Percentiles rank a stretch among this genome's conserved stretches.
Conservation (phyloP, 2,888 invertebrate genomes). For the Neria commutata region DNA sequence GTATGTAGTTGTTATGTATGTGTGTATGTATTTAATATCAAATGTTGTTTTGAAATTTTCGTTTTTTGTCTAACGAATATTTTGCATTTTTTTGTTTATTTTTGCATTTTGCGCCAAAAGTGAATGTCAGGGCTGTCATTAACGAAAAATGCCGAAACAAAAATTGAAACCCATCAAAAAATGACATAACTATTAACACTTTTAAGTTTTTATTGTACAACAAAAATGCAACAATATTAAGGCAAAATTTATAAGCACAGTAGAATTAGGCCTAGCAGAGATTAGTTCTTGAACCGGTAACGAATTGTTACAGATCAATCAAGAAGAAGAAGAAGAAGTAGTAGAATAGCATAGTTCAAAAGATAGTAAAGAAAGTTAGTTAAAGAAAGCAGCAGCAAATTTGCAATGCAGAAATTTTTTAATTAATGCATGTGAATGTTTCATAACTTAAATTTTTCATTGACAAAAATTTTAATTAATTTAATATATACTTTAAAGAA, state of each 20-base stretch:
- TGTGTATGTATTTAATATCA: constrained; percentile 11
- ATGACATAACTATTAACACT: background rate
- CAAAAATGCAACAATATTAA: too few species aligned
- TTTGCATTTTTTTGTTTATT: background rate
- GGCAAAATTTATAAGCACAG: constrained; percentile 17
- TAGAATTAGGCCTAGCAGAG: background rate
- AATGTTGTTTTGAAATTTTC: constrained; percentile 1
- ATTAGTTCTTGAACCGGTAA: too few species aligned
- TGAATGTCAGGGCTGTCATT: background rate
- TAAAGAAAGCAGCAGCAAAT: too few species aligned
- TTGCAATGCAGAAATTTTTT: too few species aligned
- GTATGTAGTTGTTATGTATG: constrained; percentile 11
- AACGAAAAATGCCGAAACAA: background rate
- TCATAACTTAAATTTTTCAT: too few species aligned
- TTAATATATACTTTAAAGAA: too few species aligned
- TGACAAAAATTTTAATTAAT: too few species aligned
- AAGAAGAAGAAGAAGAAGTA: too few species aligned
- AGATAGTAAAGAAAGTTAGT: too few species aligned
- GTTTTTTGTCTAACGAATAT: background rate
- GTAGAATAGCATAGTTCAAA: too few species aligned
- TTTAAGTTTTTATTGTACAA: constrained; percentile 11
- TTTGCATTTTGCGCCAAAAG: background rate
- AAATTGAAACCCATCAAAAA: background rate
- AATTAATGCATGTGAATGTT: too few species aligned
- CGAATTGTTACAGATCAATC: too few species aligned